phyloP scores from a whole-genome alignment of 2,888 invertebrate genomes.

The Monoplex corrugatus region DNA sequence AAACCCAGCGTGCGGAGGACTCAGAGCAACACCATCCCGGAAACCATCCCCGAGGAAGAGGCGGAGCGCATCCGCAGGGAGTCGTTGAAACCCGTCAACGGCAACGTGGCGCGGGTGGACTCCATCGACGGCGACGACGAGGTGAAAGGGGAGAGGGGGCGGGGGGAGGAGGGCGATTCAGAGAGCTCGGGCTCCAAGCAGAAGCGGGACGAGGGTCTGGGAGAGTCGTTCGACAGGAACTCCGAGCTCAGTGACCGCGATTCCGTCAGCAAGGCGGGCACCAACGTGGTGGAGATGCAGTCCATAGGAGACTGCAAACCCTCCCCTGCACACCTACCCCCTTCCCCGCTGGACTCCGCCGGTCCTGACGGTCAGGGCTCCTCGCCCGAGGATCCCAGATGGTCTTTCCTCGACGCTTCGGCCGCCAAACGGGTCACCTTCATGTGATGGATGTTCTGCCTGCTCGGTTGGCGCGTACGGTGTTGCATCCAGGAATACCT shows the following conservation, averaged over 20 bases:
- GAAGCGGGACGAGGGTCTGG: constrained; percentile 63
- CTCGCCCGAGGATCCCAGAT: constrained; percentile 49
- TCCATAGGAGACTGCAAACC: constrained; percentile 16
- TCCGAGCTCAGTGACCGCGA: constrained; percentile 65
- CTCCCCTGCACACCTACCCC: constrained; percentile 46
- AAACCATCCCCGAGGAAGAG: constrained; percentile 72
- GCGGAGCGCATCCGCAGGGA: constrained; percentile 62
- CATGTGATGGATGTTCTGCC: not conserved
- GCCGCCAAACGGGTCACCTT: constrained; percentile 54
- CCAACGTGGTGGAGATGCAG: constrained; percentile 47
- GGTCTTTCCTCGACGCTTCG: constrained; percentile 51
- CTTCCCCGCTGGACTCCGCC: constrained; percentile 49
- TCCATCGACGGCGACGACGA: constrained; percentile 41
- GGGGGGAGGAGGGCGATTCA: not conserved
- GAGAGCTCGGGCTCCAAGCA: constrained; percentile 42
- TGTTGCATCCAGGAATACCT: too few relatives aligned
- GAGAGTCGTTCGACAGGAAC: constrained; percentile 64
- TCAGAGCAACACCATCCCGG: constrained; percentile 62
- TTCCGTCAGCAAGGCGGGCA: constrained; percentile 49
- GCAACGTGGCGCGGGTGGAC: constrained; percentile 32
- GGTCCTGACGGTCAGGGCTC: constrained; percentile 37
- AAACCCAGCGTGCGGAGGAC: constrained; percentile 54
- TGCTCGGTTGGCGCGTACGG: not conserved
- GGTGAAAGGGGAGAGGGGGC: not conserved
- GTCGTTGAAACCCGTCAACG: constrained; percentile 54